phyloP scores from a whole-genome alignment of 2,113 vertebrate species.

The Anguilla japonica region DNA sequence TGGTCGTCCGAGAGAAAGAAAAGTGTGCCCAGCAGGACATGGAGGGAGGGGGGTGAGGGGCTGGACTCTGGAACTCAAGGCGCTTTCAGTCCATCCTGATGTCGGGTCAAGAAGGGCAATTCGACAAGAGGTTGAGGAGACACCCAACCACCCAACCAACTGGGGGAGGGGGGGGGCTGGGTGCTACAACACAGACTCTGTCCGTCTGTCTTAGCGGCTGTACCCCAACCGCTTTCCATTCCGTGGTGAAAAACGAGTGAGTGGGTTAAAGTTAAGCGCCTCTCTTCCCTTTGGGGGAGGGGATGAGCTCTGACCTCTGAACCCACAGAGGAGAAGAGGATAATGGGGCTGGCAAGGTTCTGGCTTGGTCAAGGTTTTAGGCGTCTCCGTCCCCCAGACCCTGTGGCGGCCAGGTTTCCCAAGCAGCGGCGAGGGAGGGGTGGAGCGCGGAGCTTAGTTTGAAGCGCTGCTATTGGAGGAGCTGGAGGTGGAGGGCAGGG shows the following conservation, averaged over 20 bases:
- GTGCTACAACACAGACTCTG: background rate
- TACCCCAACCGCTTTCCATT: background rate
- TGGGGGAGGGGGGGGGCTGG: background rate
- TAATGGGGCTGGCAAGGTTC: background rate
- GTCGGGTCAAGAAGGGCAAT: background rate
- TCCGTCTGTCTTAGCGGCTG: background rate
- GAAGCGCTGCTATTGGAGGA: slow-evolving; percentile 88
- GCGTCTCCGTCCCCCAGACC: background rate
- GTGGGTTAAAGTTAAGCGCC: background rate
- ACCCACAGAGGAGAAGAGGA: background rate
- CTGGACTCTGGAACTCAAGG: background rate
- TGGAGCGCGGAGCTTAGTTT: slow-evolving; percentile 68
- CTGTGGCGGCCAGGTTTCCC: background rate
- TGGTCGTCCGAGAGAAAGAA: slow-evolving; percentile 49
- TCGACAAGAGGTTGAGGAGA: background rate
- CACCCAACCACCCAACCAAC: background rate
- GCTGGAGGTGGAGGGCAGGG: slow-evolving; percentile 83
- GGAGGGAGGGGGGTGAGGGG: background rate
- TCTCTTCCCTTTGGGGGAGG: background rate
- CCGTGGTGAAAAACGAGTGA: background rate
- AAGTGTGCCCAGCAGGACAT: background rate
- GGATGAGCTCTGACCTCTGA: background rate
- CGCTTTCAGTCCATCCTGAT: background rate
- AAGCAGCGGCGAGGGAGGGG: slow-evolving; percentile 17
- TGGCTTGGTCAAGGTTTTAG: background rate